A percentile compares a stretch with the other conserved stretches of the same genome.
phyloP scores from a whole-genome alignment of 30 jellyfish, hydroid and myxozoan genomes.

The Chrysaora quinquecirrha region DNA sequence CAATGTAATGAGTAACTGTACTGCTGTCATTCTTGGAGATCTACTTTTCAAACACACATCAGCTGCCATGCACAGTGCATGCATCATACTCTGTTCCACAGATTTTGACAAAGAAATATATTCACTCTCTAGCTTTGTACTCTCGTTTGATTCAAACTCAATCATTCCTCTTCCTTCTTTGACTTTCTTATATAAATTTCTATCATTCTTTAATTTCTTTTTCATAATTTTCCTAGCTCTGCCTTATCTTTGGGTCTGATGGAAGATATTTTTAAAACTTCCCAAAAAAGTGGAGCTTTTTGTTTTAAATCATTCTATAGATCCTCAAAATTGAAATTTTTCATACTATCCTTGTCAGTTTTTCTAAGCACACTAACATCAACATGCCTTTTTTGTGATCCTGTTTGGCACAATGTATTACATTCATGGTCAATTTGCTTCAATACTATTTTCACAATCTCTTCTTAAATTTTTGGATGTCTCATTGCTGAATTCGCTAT shows the following conservation, averaged over 20 bases:
- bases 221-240: background rate
- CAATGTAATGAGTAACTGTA: conserved; percentile 7
- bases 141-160: background rate
- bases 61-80: background rate
- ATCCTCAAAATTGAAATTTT: background rate
- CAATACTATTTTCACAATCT: background rate
- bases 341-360: background rate
- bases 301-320: conserved; percentile 5
- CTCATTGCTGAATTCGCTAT: conserved; percentile 15
- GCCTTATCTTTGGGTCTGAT: conserved; percentile 6
- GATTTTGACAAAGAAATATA: background rate
- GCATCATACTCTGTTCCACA: background rate
- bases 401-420: conserved; percentile 3
- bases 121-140: background rate
- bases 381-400: background rate
- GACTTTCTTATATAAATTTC: background rate
- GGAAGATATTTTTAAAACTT: conserved; percentile 1
- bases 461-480: conserved; percentile 5
- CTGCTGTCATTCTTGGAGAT: conserved; percentile 24
- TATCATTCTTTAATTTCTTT: too few species aligned
- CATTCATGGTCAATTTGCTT: conserved; percentile 5
- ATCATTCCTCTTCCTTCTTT: background rate
- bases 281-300: conserved; percentile 10
- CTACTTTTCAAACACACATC: conserved; percentile 12
- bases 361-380: background rate